These are phyloP conservation scores for Platysternon megacephalum DNA, from an alignment of 2,113 vertebrate genomes.

Conservation along the genomic window DNA sequence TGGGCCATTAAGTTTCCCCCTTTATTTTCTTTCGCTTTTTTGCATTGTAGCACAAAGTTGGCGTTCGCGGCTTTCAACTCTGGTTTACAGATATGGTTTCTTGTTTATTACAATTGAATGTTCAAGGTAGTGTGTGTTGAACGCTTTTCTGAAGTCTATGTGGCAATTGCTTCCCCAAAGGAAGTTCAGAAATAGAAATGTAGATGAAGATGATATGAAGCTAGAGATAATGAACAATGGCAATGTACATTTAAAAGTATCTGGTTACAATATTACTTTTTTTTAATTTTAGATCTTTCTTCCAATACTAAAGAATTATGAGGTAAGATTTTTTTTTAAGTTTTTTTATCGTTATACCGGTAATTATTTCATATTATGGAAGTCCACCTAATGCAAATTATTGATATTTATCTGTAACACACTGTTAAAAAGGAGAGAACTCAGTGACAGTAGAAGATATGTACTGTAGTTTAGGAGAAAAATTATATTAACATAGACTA, in stretches of 20 bases:
- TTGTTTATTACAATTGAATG: neutral
- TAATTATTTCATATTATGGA: neutral
- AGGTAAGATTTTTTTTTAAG: slow-evolving; percentile 39
- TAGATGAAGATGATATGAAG: slow-evolving; percentile 53
- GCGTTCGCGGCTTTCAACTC: neutral
- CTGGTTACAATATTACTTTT: neutral
- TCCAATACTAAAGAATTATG: neutral
- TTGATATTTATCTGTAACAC: neutral
- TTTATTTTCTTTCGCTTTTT: neutral
- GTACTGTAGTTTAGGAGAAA: neutral
- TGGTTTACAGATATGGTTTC: neutral
- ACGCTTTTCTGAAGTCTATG: slow-evolving; percentile 37
- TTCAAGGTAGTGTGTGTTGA: neutral
- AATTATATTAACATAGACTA: neutral
- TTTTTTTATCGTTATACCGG: neutral
- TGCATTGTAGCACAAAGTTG: neutral
- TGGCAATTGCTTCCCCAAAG: slow-evolving; percentile 58
- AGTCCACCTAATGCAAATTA: neutral
- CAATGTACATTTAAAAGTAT: neutral
- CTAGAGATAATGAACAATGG: slow-evolving; percentile 1
- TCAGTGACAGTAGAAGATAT: neutral
- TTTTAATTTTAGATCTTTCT: slow-evolving; percentile 32
- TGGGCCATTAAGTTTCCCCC: neutral
- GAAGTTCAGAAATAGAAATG: slow-evolving; percentile 74
- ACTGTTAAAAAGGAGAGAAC: neutral